Conservation (phyloP, 2,113 vertebrate species). For the Egretta garzetta region DNA sequence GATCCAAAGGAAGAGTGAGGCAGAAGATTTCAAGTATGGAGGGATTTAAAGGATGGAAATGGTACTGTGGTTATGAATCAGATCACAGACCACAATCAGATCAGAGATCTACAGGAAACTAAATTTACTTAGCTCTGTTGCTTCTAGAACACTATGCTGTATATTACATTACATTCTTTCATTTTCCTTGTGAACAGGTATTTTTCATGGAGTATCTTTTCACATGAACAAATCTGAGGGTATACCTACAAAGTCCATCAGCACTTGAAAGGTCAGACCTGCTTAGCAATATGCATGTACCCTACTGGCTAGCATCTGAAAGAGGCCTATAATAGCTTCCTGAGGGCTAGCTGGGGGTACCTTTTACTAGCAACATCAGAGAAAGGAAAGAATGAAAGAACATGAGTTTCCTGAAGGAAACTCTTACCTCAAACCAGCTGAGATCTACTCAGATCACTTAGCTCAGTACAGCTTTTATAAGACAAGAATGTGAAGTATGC, state of each 20-base stretch:
- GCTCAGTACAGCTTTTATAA: neutral
- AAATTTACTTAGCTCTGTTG: neutral
- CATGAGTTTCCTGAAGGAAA: neutral
- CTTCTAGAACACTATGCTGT: neutral
- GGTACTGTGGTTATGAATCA: neutral
- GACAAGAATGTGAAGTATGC: neutral
- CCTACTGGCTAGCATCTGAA: neutral
- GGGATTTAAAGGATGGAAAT: neutral
- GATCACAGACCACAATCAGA: neutral
- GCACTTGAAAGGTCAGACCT: neutral
- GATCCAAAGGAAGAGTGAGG: neutral
- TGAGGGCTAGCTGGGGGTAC: neutral
- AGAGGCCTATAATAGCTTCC: neutral
- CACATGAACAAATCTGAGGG: neutral
- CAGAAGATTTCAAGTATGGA: neutral
- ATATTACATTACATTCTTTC: neutral
- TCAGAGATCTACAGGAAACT: neutral
- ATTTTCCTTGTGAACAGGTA: neutral
- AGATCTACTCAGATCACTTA: neutral
- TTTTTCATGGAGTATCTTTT: neutral
- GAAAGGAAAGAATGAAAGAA: neutral
- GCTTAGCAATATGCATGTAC: neutral
- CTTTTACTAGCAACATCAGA: neutral
- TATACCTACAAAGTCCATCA: neutral
- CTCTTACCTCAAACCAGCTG: neutral